Percentiles rank a stretch among this genome's conserved stretches.
Evolutionary conservation across 2,888 invertebrate genomes (phyloP).

Genomic region (Psylliodes chrysocephalus): DNA sequence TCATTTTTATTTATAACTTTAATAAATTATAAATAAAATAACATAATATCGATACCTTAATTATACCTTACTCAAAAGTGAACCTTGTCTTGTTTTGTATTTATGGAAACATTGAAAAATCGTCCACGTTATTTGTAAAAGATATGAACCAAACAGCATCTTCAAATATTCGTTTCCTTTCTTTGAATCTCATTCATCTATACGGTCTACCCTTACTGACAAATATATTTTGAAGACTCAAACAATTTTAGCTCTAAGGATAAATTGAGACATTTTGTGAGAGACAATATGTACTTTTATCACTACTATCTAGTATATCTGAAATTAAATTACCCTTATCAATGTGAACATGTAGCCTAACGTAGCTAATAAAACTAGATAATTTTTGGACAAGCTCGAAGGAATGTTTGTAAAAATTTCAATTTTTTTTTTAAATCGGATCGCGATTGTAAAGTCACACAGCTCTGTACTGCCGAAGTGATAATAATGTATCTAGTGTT

Average conservation of each 20-base stretch:
- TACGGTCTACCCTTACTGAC: constrained; percentile 10
- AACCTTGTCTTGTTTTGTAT: too few species aligned
- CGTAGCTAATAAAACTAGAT: constrained; percentile 42
- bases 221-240: constrained; percentile 23
- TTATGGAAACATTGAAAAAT: too few species aligned
- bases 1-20: too few species aligned
- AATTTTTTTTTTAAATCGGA: constrained; percentile 43
- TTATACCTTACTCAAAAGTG: too few species aligned
- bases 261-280: constrained; percentile 42
- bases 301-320: constrained; percentile 46
- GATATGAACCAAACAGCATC: not conserved
- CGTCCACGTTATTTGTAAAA: too few species aligned
- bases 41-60: too few species aligned
- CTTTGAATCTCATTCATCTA: constrained; percentile 1
- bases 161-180: not conserved
- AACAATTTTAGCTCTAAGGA: constrained; percentile 32
- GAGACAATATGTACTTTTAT: constrained; percentile 47
- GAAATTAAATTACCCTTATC: constrained; percentile 40
- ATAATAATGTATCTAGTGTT: constrained; percentile 32
- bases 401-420: constrained; percentile 39
- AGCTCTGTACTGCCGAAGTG: constrained; percentile 58
- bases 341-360: constrained; percentile 50
- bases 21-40: too few species aligned
- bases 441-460: constrained; percentile 54
- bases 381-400: constrained; percentile 42